Base-by-base conservation (phyloP, 2,113 vertebrate species). In the Grantiella picta region DNA sequence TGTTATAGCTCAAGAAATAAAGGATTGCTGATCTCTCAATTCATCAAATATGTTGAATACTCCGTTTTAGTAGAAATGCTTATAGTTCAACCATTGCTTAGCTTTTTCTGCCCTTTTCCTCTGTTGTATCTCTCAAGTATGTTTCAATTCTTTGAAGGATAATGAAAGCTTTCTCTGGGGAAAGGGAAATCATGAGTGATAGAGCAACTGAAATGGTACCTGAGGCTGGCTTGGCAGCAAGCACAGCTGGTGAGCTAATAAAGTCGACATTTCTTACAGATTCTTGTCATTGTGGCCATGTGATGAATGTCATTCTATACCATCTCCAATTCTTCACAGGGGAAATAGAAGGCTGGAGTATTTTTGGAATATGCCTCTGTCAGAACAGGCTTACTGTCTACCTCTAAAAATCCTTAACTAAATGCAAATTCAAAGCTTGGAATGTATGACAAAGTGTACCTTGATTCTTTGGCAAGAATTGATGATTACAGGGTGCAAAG, bases 131-230 rank as follows among this genome's bases (percentile, higher is more conserved):
- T 92, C 66, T 94, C 76, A 44, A 82, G 63, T 65, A 66, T 44
- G 15, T 84, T 85, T 89, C 83, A 54, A 28, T 79, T 69, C 81
- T 95, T 89, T 89, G 52, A 92, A 95, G 22, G 52, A 87, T 40
- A 90, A 92, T 73, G 53, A 94, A 52, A 93, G 7, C 19, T 90
- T 54, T 82, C 47, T 91, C 81, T 86, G 27, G 28, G 79, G 91
- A 95, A 86, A 84, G 27, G 27, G 27, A 93, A 92, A 11, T 76
- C 1, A 0, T 38, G 79, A 93, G 57, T 56, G 50, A 80, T 15
- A 86, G 45, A 72, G 24, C 15, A 61, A 59, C 59, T 65, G 36
- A 71, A 95, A 92, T 2, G 5, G 44, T 77, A 91, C 63, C 70
- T 88, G 71, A 91, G 50, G 71, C 64, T 3, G 1, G 24, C 31